Evolutionary conservation across 2,888 invertebrate genomes (phyloP).

Genomic region (Dynastes grantii): DNA sequence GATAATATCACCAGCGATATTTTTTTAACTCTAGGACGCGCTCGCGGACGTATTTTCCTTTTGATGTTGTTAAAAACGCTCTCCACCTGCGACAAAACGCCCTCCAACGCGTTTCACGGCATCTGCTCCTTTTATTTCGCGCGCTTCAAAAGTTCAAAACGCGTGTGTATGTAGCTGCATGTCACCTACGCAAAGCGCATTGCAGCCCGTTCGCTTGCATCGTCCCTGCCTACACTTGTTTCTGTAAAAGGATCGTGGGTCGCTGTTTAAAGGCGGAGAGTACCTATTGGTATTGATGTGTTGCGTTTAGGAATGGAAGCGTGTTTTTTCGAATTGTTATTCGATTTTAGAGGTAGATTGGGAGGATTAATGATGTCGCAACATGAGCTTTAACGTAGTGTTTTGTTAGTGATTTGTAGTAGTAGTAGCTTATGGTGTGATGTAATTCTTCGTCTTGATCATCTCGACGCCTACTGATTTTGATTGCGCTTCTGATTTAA

Average conservation of each 20-base stretch:
- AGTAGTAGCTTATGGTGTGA: too few species aligned
- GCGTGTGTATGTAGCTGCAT: background rate
- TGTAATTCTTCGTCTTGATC: too few species aligned
- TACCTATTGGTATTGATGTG: too few species aligned
- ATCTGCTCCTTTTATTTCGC: background rate
- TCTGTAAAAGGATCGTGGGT: background rate
- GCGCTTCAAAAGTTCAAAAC: background rate
- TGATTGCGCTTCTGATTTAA: too few species aligned
- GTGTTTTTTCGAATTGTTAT: too few species aligned
- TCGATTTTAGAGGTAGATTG: too few species aligned
- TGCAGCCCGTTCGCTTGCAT: background rate
- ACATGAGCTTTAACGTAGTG: too few species aligned
- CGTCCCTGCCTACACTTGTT: background rate
- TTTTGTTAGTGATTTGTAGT: too few species aligned
- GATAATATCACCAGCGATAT: conserved; percentile 5
- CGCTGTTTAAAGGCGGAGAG: too few species aligned
- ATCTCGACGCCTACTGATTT: too few species aligned
- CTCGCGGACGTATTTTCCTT: background rate
- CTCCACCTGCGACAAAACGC: conserved; percentile 23
- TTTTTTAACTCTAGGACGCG: background rate
- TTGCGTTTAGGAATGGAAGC: too few species aligned
- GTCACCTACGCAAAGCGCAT: background rate
- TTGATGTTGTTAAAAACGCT: conserved; percentile 8
- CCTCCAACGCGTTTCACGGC: conserved; percentile 20
- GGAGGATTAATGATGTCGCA: too few species aligned